phyloP scores from a whole-genome alignment of 2,888 invertebrate species.

The Hydrotaea cyrtoneurina region DNA sequence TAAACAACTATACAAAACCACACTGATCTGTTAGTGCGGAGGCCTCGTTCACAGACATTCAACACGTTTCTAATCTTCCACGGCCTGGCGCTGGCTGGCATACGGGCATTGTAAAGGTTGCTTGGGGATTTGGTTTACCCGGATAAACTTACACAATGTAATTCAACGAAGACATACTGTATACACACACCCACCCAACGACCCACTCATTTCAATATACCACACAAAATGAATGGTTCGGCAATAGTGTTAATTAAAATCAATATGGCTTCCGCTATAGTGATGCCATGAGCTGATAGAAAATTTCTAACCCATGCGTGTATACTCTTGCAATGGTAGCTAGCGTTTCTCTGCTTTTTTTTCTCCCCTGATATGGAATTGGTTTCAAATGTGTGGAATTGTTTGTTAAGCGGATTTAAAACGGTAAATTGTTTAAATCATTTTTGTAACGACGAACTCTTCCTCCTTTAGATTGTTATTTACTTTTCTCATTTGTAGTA shows the following conservation, averaged over 20 bases:
- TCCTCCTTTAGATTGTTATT: too few species aligned
- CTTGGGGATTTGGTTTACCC: not conserved
- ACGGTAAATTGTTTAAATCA: too few species aligned
- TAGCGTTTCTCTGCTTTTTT: too few species aligned
- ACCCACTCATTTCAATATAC: not conserved
- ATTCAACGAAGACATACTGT: not conserved
- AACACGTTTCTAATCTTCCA: not conserved
- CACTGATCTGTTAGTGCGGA: too few species aligned
- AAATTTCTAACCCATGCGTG: not conserved
- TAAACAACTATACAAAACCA: too few species aligned
- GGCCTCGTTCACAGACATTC: not conserved
- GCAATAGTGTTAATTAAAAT: conserved; percentile 61
- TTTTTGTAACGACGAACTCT: too few species aligned
- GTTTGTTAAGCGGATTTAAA: too few species aligned
- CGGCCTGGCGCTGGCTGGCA: not conserved
- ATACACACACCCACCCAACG: not conserved
- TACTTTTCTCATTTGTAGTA: too few species aligned
- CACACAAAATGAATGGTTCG: conserved; percentile 22
- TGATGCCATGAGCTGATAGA: conserved; percentile 40
- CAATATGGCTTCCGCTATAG: conserved; percentile 59
- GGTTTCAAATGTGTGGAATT: too few species aligned
- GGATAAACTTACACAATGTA: not conserved
- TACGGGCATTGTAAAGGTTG: not conserved
- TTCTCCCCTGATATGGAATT: too few species aligned
- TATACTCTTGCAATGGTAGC: too few species aligned